Base-by-base conservation (phyloP, 2,797 vertebrate species). In the Microctenopoma lineatum region DNA sequence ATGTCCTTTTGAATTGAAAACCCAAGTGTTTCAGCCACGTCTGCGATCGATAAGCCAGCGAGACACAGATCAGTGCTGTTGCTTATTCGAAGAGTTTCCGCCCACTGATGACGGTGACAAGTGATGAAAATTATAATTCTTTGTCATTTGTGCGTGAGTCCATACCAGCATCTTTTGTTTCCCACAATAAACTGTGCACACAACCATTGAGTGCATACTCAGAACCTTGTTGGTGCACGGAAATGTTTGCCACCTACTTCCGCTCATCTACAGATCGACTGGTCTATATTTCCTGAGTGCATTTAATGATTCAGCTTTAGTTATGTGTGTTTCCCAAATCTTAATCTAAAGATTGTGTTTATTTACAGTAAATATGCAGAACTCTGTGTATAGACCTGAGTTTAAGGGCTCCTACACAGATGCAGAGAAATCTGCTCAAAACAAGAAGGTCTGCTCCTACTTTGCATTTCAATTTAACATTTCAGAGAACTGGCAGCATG, bases 401-500 rank as follows among this genome's bases (percentile, higher is more conserved):
- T 89, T 87, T 86, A 83, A 86, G 85, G 79, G 82, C 90, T 94
- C 90, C 89, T 88, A 91, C 89, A 94, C 91, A 94, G 90, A 93
- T 93, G 93, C 92, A 84, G 87, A 81, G 75, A 91, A 93, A 92
- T 93, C 92, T 93, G 92, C 85, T 92, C 80, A 84, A 92, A 91
- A 92, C 83, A 92, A 87, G 85, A 81, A 88, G 84, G 84, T 82
- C 90, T 84, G 85, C 87, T 91, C 89, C 91, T 91, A 87, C 88
- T 94, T 93, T 93, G 92, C 93, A 93, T 94, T 92, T 94, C 92
- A 90, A 92, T 94, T 94, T 93, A 92, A 91, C 92, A 92, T 94
- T 93, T 94, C 92, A 92, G 87, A 93, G 92, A 93, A 87, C 90
- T 93, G 90, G 92, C 93, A 93, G 90, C 89, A 85, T 84, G 91